Evolutionary conservation across 2,888 invertebrate species (phyloP).

Genomic region (Agrilus cyanescens): DNA sequence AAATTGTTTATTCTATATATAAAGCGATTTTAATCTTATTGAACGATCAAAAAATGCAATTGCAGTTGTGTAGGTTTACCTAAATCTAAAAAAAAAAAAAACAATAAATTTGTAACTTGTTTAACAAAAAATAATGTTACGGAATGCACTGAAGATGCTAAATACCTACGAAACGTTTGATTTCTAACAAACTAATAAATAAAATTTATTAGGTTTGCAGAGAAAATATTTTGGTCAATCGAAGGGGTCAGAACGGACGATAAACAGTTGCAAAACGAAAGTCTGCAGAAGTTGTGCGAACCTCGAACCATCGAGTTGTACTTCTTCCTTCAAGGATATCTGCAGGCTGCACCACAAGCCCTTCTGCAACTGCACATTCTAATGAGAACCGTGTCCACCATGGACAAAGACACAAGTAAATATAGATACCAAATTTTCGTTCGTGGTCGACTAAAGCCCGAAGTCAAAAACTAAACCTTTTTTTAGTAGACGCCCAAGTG

Average conservation of each 20-base stretch:
- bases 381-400: slow-evolving; percentile 42
- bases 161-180: too few relatives aligned
- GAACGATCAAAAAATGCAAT: too few relatives aligned
- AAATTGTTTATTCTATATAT: too few relatives aligned
- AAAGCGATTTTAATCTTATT: too few relatives aligned
- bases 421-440: slow-evolving; percentile 5
- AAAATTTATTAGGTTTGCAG: slow-evolving; percentile 44
- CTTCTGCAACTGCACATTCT: slow-evolving; percentile 54
- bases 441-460: background rate
- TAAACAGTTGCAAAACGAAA: slow-evolving; percentile 46
- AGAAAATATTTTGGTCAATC: slow-evolving; percentile 63
- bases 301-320: slow-evolving; percentile 65
- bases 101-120: too few relatives aligned
- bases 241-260: slow-evolving; percentile 54
- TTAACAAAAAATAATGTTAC: too few relatives aligned
- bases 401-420: slow-evolving; percentile 54
- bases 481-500: slow-evolving; percentile 53
- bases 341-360: slow-evolving; percentile 65
- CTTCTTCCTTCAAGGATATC: slow-evolving; percentile 64
- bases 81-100: too few relatives aligned
- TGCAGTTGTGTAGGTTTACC: too few relatives aligned
- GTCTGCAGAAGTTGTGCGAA: slow-evolving; percentile 45
- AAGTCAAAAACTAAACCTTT: slow-evolving; percentile 7
- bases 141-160: too few relatives aligned
- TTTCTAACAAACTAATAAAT: too few relatives aligned